phyloP scores from a whole-genome alignment of 2,888 invertebrate genomes.

The Andrena flavipes region DNA sequence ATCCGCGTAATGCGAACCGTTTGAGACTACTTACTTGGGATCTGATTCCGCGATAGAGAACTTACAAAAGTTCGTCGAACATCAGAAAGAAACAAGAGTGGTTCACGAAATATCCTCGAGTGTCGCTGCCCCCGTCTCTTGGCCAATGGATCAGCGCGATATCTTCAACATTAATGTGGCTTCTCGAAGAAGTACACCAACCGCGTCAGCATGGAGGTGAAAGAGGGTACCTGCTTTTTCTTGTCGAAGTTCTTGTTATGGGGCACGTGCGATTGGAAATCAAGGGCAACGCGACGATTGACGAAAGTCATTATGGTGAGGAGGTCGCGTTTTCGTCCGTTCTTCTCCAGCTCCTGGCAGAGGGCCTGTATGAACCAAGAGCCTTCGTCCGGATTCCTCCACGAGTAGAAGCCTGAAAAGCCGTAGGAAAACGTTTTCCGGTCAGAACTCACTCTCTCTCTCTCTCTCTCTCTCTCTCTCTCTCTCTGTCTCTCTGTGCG shows the following conservation, averaged over 20 bases:
- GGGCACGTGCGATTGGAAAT: conserved; percentile 87
- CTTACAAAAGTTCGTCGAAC: background rate
- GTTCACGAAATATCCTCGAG: conserved; percentile 20
- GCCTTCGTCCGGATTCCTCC: conserved; percentile 88
- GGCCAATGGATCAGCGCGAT: background rate
- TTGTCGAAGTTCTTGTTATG: conserved; percentile 84
- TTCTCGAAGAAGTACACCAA: conserved; percentile 84
- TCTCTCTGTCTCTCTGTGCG: background rate
- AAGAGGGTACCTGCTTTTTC: conserved; percentile 90
- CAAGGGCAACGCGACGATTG: conserved; percentile 88
- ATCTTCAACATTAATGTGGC: background rate
- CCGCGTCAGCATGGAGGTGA: conserved; percentile 89
- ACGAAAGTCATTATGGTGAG: conserved; percentile 88
- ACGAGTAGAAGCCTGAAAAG: conserved; percentile 88
- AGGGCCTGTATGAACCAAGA: conserved; percentile 91
- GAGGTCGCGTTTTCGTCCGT: conserved; percentile 86
- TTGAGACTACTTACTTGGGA: background rate
- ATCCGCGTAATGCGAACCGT: background rate
- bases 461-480: background rate
- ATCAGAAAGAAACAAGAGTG: background rate
- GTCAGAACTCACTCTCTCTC: conserved; percentile 9
- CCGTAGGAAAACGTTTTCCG: conserved; percentile 51
- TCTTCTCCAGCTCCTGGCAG: conserved; percentile 86
- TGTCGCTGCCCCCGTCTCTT: background rate
- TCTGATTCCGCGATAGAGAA: background rate